Base-by-base conservation (phyloP, 2,888 invertebrate genomes). In the Pollenia griseotomentosa region DNA sequence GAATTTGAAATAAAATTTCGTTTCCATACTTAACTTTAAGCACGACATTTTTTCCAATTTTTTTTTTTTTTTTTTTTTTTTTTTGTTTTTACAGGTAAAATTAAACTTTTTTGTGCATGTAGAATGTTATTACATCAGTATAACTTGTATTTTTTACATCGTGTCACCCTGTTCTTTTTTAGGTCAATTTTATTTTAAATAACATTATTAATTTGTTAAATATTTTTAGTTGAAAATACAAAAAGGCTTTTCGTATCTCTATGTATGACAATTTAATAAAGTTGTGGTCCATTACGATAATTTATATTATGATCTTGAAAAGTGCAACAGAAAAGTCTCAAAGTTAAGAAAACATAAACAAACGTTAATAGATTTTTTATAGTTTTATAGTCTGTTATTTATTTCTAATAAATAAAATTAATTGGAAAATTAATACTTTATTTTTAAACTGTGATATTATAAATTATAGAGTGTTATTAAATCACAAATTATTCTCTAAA, bases 181-280 rank as follows among this genome's bases (percentile, higher is more conserved):
- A 63, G 46, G 51, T 65, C 12, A 19, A 48, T 42, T 74, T 66
- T 53, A 46, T 81, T n/a, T n/a, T 53, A 73, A 77, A 55, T 65
- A 77, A 73, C 66, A 75, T 23, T 68, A 77, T 55, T 51, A 66
- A 73, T 48, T 66, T 46, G 63, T 73, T 68, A 40, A 68, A 59
- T 16, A 66, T 33, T 66, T 14, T 19, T 33, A 44, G 44, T 46
- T 11, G 0, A 44, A 71, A 16, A 48, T 71, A 44, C 11, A 55
- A 63, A 12, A 65, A n/a, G 33, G 46, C 33, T 16, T 19, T 19
- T 44, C 14, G 7, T 55, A 57, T 9, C 42, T 55, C 42, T 16
- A 68, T 71, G 33, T 33, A 78, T 78, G 81, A 85, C 77, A 85
- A 59, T 81, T 85, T 65, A 77, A 85, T 77, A 77, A 23, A 73